Evolutionary conservation across 2,113 vertebrate genomes (phyloP), one percentile per base, ranked within the genome.

Genomic region (Rhinichthys klamathensis): DNA sequence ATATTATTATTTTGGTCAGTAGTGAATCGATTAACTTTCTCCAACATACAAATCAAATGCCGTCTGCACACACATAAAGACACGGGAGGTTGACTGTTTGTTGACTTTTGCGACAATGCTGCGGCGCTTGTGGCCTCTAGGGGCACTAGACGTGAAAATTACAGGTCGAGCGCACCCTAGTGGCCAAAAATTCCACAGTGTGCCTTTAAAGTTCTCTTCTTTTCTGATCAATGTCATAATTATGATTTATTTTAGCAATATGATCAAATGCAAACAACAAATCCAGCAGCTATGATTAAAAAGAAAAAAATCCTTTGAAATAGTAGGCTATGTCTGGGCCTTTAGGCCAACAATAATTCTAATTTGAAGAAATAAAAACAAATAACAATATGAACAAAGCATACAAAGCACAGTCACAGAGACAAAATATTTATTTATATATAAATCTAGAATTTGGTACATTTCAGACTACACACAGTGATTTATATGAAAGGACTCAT

Each of bases 391-490:
- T 4, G n/a, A 72, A 75, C 7, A 35, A 63, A 56, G 76, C 27
- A n/a, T n/a, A n/a, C 32, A 23, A 84, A 70, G 35, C 46, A 83
- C 49, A 84, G 13, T 27, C 46, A 88, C 76, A 85, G 76, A 61
- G 51, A 88, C 74, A 86, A 84, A 85, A 60, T 72, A 72, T 70
- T 84, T 90, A 89, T 88, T 88, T 86, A 83, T 87, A 72, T 83
- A 82, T 79, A 76, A 82, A 85, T 84, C 15, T 84, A 82, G 63
- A 56, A 51, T 87, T 82, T 82, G 49, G 41, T 80, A 41, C 49
- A 49, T 32, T 27, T 46, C 25, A 58, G 27, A 87, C 38, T 78
- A 83, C 38, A 46, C 38, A 78, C 65, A 89, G 41, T 87, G 56
- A 70, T 30, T 73, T 84, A 74, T 30, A 32, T 74, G 23, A 84